Evolutionary conservation across 2,888 invertebrate genomes (phyloP).

Genomic region (Rhagium mordax): DNA sequence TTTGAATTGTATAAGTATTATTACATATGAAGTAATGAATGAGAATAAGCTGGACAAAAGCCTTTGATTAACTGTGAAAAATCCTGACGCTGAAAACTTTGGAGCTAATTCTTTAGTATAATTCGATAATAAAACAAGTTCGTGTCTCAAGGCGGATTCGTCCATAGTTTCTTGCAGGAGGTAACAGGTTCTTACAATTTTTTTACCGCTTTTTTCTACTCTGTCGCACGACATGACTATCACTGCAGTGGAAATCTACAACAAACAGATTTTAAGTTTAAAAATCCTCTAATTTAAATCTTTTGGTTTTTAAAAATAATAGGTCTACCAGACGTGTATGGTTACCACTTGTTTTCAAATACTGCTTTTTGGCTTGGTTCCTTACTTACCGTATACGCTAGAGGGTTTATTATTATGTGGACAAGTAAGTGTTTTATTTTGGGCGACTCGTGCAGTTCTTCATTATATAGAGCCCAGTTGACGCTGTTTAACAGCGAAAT

Average conservation of each 20-base stretch:
- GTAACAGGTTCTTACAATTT: constrained; percentile 29
- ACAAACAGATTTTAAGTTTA: too few relatives aligned
- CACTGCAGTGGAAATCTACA: neutral
- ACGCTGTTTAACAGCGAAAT: neutral
- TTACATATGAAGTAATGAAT: constrained; percentile 35
- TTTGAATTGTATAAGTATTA: constrained; percentile 41
- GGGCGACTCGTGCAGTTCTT: neutral
- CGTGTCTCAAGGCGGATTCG: constrained; percentile 7
- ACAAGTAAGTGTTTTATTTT: neutral
- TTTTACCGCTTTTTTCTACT: constrained; percentile 28
- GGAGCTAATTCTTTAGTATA: constrained; percentile 31
- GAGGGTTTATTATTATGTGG: neutral
- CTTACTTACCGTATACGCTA: neutral
- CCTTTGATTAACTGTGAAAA: constrained; percentile 33
- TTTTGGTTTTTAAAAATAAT: too few relatives aligned
- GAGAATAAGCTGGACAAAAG: constrained; percentile 37
- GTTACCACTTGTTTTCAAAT: too few relatives aligned
- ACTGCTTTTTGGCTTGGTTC: too few relatives aligned
- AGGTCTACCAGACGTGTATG: too few relatives aligned
- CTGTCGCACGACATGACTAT: constrained; percentile 21
- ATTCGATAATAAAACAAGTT: constrained; percentile 24
- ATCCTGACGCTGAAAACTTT: constrained; percentile 36
- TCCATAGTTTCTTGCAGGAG: constrained; percentile 31
- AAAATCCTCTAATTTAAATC: too few relatives aligned
- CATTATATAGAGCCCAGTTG: neutral